Percentiles rank a stretch among this genome's conserved stretches.
phyloP scores from a whole-genome alignment of 2,113 vertebrate species.

The Globicephala melas region DNA sequence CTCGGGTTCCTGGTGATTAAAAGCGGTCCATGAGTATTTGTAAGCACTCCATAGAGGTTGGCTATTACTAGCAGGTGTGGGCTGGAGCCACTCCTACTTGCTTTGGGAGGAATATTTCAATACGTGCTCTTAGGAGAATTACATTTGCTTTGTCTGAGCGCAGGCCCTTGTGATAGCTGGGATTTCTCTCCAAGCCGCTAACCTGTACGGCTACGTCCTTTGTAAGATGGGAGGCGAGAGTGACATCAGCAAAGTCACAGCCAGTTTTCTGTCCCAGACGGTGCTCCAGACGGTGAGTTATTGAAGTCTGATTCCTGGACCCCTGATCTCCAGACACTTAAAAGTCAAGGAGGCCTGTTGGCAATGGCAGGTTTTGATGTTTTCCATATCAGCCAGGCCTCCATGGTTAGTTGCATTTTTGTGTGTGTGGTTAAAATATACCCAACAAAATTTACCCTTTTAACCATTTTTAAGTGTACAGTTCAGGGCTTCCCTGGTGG shows the following conservation, averaged over 20 bases:
- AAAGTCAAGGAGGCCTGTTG: not conserved
- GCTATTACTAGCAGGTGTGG: accelerated
- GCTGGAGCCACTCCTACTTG: not conserved
- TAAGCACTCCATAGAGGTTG: too few species aligned
- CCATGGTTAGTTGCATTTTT: not conserved
- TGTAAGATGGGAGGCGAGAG: constrained; percentile 87
- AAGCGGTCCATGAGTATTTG: not conserved
- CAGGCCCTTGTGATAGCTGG: constrained; percentile 89
- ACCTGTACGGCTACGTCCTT: constrained; percentile 90
- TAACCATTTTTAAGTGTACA: not conserved
- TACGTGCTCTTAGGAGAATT: not conserved
- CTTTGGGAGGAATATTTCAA: not conserved
- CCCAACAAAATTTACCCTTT: not conserved
- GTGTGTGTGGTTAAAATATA: not conserved
- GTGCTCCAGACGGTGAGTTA: constrained; percentile 85
- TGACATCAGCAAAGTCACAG: constrained; percentile 71
- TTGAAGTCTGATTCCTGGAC: not conserved
- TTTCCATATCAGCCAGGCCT: too few species aligned
- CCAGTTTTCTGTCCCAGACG: constrained; percentile 79
- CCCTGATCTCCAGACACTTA: not conserved
- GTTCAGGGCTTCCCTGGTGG: too few species aligned
- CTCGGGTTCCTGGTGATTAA: accelerated
- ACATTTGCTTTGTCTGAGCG: not conserved
- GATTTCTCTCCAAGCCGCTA: constrained; percentile 89
- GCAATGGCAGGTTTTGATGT: too few species aligned